Evolutionary conservation across 2,888 invertebrate species (phyloP).

Genomic region (Rotaria macrura): DNA sequence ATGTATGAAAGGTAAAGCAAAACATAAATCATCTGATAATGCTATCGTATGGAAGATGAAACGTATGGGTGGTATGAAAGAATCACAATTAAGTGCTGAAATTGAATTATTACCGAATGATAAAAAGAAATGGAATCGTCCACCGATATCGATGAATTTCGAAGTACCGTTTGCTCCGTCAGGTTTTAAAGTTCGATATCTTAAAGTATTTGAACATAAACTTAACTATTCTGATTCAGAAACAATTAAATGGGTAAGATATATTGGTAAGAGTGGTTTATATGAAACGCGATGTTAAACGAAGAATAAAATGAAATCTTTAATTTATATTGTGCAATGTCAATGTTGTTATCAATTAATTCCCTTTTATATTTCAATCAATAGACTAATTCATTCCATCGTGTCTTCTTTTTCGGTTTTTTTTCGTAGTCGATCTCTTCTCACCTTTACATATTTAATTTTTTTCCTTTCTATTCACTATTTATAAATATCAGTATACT

Average conservation of each 20-base stretch:
- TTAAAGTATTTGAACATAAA: constrained; percentile 98
- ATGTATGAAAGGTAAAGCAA: constrained; percentile 96
- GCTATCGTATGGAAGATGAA: constrained; percentile 89
- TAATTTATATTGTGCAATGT: background rate
- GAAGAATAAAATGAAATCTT: background rate
- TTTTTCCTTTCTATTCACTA: background rate
- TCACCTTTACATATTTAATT: background rate
- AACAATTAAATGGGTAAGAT: constrained; percentile 99
- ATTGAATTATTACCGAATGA: constrained; percentile 94
- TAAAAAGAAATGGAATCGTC: constrained; percentile 93
- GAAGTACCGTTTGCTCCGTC: constrained; percentile 99
- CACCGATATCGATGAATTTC: constrained; percentile 99
- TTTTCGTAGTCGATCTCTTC: background rate
- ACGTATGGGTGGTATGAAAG: constrained; percentile 72
- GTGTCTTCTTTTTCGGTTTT: background rate
- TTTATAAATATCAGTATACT: background rate
- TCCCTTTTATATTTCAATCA: background rate
- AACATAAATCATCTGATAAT: constrained; percentile 98
- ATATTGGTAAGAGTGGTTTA: constrained; percentile 94
- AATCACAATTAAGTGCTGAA: constrained; percentile 96
- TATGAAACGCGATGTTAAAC: constrained; percentile 89
- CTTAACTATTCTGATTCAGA: constrained; percentile 99
- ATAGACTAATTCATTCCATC: background rate
- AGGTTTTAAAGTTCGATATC: constrained; percentile 95
- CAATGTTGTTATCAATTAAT: background rate